Evolutionary conservation across 2,888 invertebrate genomes (phyloP).

Genomic region (Cecidostiba fungosa): DNA sequence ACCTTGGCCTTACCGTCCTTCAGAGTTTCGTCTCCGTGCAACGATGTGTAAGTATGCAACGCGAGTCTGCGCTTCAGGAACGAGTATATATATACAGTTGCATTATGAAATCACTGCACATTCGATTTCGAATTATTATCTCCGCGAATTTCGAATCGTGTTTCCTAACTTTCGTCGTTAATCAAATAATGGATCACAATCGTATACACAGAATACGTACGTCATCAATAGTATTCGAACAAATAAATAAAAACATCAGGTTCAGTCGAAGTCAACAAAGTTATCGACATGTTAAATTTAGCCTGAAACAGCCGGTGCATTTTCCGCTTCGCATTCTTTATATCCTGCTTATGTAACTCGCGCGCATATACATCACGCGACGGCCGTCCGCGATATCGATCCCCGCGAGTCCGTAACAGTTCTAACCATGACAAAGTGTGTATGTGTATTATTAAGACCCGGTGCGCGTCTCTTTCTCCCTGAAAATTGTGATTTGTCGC

Average conservation of each 20-base stretch:
- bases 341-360: conserved; percentile 11
- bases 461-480: not conserved
- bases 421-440: conserved; percentile 17
- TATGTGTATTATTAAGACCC: not conserved
- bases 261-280: not conserved
- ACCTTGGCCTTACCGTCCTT: conserved; percentile 44
- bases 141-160: too few species aligned
- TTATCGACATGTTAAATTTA: conserved; percentile 1
- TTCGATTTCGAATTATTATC: not conserved
- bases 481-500: conserved; percentile 21
- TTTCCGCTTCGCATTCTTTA: not conserved
- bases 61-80: not conserved
- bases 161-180: not conserved
- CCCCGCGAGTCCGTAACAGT: not conserved
- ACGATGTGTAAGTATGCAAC: not conserved
- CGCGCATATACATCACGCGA: not conserved
- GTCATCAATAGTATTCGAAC: too few species aligned
- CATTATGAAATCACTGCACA: not conserved
- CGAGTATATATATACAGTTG: not conserved
- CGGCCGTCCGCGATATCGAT: conserved; percentile 10
- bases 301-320: not conserved
- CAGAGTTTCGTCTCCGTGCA: not conserved
- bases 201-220: too few species aligned
- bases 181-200: too few species aligned
- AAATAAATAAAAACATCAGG: too few species aligned